Base-by-base conservation (phyloP, 2,113 vertebrate species). In the Thunnus maccoyii region DNA sequence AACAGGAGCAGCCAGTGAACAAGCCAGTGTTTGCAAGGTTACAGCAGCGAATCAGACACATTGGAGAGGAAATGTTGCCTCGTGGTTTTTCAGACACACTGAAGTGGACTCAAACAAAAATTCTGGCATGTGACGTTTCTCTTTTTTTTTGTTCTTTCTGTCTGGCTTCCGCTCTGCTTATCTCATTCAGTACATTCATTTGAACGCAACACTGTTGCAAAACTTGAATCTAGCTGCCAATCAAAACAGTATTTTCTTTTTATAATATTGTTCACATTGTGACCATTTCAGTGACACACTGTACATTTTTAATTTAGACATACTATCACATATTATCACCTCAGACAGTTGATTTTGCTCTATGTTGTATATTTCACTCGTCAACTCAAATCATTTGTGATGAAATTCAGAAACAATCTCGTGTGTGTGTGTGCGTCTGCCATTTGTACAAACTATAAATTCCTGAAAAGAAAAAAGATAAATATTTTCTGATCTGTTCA, bases 401-500 rank as follows among this genome's bases (percentile, higher is more conserved):
- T 87, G 76, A 89, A 82, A 30, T 44, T 58, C 65, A 63, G 46
- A 82, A 91, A 82, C 30, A 85, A 68, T 71, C 58, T 13, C 50
- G 46, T 47, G 62, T 44, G 78, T 47, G 41, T 51, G 46, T 78
- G 51, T 72, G 67, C 57, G 66, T 22, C 67, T 16, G 65, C 56
- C 83, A 87, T 93, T 90, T 94, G 85, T 93, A 90, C 62, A 76
- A 83, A 81, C 70, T 63, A 50, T 72, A 80, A 62, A 87, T 83
- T 89, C 72, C 82, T 64, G 78, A 74, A 81, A 77, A 70, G 57
- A 78, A 72, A 86, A 78, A 82, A 72, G 65, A 77, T 62, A 4
- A 73, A 82, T 93, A 94, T 94, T 92, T 94, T 93, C 89, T 88
- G 89, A 91, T 86, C 81, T 81, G 84, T 77, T 83, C 20, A 77